These are phyloP conservation scores for Fabriciana adippe DNA, from an alignment of 2,888 invertebrate species.

Conservation along the genomic window DNA sequence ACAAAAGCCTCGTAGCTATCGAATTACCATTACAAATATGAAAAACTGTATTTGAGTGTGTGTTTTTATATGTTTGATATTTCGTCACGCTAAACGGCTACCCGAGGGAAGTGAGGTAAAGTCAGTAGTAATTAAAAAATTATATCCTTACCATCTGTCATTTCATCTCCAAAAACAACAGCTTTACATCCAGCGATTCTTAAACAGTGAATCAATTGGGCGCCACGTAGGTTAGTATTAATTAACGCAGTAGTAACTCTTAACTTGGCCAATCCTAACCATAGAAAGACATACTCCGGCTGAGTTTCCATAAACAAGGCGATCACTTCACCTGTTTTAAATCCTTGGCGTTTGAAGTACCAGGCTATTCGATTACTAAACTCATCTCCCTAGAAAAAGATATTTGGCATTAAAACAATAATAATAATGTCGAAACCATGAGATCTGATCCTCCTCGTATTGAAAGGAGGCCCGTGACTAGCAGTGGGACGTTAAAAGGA, in stretches of 20 bases:
- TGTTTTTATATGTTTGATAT: too few relatives aligned
- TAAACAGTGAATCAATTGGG: constrained; percentile 91
- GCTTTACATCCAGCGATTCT: constrained; percentile 89
- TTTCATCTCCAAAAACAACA: constrained; percentile 88
- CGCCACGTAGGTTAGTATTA: constrained; percentile 92
- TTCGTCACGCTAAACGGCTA: too few relatives aligned
- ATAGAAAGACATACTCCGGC: constrained; percentile 92
- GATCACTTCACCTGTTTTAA: constrained; percentile 89
- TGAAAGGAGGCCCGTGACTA: too few relatives aligned
- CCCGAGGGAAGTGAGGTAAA: too few relatives aligned
- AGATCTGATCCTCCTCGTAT: neutral
- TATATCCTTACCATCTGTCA: constrained; percentile 64
- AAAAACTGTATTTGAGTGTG: too few relatives aligned
- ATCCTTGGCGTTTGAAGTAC: constrained; percentile 80
- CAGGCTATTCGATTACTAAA: constrained; percentile 82
- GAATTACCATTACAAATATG: too few relatives aligned
- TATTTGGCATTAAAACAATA: neutral
- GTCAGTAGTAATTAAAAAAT: too few relatives aligned
- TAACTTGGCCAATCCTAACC: constrained; percentile 95
- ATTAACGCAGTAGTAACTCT: constrained; percentile 92
- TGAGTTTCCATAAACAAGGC: constrained; percentile 95
- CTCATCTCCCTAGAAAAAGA: constrained; percentile 76
- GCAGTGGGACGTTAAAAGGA: too few relatives aligned
- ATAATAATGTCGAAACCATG: too few relatives aligned
- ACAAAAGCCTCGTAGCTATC: too few relatives aligned